Evolutionary conservation across 2,888 invertebrate genomes (phyloP).

Genomic region (Kryphioiulus occultus): DNA sequence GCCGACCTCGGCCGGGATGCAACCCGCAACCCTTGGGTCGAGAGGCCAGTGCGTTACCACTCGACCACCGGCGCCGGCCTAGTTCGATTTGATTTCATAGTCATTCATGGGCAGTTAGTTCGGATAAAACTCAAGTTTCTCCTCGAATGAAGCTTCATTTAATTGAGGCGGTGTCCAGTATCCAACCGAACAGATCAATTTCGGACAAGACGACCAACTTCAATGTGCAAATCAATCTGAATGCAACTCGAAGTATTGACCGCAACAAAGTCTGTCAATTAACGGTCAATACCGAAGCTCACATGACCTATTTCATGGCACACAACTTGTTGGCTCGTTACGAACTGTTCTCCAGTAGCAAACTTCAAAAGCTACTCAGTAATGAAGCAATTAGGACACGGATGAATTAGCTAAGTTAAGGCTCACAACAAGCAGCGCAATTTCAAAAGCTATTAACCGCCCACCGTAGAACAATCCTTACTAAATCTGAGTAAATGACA

Average conservation of each 20-base stretch:
- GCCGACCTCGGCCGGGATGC: no score
- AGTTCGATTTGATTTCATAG: no score
- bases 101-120: no score
- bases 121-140: no score
- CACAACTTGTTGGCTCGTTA: not conserved
- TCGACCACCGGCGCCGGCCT: no score
- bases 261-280: not conserved
- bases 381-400: conserved; percentile 36
- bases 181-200: not conserved
- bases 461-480: not conserved
- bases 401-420: conserved; percentile 25
- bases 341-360: not conserved
- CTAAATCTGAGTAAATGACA: not conserved
- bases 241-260: not conserved
- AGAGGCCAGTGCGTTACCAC: no score
- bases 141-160: not conserved
- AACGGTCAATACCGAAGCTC: conserved; percentile 6
- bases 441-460: not conserved
- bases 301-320: not conserved
- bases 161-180: not conserved
- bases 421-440: not conserved
- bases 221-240: not conserved
- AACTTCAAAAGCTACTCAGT: not conserved
- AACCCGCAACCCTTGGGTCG: no score
- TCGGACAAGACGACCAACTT: not conserved